Percentiles rank a stretch among this genome's conserved stretches.
Conservation (phyloP, 2,797 vertebrate species). For the Ciconia nigra region DNA sequence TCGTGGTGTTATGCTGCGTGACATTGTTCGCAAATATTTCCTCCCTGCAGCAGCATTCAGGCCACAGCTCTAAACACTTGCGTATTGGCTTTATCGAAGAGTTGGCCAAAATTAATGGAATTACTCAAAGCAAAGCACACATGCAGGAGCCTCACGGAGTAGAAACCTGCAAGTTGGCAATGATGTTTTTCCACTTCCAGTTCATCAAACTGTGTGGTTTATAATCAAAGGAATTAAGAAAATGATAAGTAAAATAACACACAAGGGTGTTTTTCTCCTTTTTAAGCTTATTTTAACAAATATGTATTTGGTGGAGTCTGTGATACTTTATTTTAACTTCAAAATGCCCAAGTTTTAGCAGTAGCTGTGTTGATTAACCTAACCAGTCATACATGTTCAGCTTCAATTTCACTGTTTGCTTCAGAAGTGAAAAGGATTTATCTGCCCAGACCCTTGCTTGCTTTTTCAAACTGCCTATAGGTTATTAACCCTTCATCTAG, state of each 20-base stretch:
- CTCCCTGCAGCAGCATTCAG: background rate
- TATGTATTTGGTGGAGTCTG: background rate
- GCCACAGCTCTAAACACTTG: background rate
- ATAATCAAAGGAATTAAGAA: background rate
- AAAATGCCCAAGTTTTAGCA: background rate
- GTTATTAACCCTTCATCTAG: background rate
- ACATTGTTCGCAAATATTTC: background rate
- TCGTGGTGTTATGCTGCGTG: rapidly evolving
- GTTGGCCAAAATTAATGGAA: background rate
- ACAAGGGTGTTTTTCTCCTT: rapidly evolving
- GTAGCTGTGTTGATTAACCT: background rate
- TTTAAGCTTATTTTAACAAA: background rate
- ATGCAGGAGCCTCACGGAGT: background rate
- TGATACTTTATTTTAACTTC: too few relatives aligned
- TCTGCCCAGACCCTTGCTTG: background rate
- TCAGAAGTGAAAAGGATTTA: background rate
- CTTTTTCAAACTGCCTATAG: rapidly evolving
- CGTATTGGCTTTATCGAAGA: rapidly evolving
- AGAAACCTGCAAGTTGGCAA: background rate
- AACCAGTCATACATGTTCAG: background rate
- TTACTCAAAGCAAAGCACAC: background rate
- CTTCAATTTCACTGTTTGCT: background rate
- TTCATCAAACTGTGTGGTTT: background rate
- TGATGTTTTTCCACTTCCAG: background rate
- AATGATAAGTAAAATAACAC: background rate